These are phyloP conservation scores for Isaurus tuberculatus DNA, from an alignment of 92 coral and sea anemone genomes.

Conservation along the genomic window DNA sequence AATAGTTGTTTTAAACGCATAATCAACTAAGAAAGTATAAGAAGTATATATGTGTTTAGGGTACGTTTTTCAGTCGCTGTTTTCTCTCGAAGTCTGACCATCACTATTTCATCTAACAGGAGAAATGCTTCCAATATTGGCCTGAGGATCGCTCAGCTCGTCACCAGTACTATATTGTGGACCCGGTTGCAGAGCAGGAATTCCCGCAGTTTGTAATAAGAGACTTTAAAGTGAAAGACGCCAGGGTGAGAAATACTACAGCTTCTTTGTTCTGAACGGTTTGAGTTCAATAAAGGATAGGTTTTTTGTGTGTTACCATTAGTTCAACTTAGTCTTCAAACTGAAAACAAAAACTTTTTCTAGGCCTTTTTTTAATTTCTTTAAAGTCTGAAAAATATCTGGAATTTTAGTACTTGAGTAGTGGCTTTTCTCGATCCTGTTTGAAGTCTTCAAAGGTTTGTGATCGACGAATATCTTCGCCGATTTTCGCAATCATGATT, in stretches of 20 bases:
- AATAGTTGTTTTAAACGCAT: no score
- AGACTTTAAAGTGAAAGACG: constrained; percentile 96
- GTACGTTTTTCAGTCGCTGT: neutral
- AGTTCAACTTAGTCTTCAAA: no score
- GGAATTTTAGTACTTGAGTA: no score
- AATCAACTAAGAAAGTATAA: no score
- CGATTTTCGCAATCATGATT: no score
- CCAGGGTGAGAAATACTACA: constrained; percentile 60
- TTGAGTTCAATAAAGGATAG: neutral
- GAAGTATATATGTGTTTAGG: neutral
- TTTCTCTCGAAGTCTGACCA: neutral
- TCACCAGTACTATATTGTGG: constrained; percentile 96
- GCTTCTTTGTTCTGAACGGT: neutral
- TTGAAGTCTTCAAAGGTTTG: no score
- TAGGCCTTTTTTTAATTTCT: no score
- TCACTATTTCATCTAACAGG: constrained; percentile 55
- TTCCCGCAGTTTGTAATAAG: constrained; percentile 85
- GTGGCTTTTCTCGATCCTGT: no score
- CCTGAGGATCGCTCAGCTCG: constrained; percentile 94
- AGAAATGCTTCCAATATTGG: constrained; percentile 92
- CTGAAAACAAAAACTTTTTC: no score
- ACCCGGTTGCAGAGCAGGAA: constrained; percentile 96
- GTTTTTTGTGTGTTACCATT: no score
- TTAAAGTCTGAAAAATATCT: no score
- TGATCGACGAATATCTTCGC: no score